Evolutionary conservation across 2,888 invertebrate genomes (phyloP), one percentile per base, ranked within the genome.

Genomic region (Pristionchus mayeri): DNA sequence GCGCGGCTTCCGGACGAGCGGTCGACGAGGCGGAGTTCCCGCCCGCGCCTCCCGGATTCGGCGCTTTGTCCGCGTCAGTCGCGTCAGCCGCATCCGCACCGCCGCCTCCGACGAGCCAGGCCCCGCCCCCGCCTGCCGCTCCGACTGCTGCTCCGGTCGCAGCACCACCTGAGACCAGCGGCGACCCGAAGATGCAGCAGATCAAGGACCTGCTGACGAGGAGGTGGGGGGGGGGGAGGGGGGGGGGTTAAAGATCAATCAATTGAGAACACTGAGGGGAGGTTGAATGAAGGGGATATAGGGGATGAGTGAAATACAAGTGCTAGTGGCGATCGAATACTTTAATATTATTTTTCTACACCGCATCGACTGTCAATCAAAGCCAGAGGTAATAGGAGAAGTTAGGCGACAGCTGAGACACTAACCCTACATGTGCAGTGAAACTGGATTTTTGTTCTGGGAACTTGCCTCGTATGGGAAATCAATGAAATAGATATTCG

Each of bases 11-110:
- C 16, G 89, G 89, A 16, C 67, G 85, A 71, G 84, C 86, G 34
- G 86, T 89, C 34, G 87, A 88, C 54, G 76, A 71, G 30, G 79
- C 85, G 0, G 88, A 89, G n/a, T 87, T 89, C 48, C 89, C 89
- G 3, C 86, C 85, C 11, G 87, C 87, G 1, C 89, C 89, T 27
- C 71, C 71, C 11, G 37, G 34, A 24, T 83, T 83, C n/a, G 76
- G 24, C 6, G 76, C 44, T 13, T 21, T 3, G 24, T 37, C 44
- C 13, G n/a, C 76, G 3, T 7, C 44, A 9, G 11, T 24, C n/a
- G 40, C 75, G 11, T 2, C 76, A 3, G 44, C 76, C 3, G 24
- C 76, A 6, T 11, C 75, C 1, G 37, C 44, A 16, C 44, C 76
- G 2, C 76, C 76, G 76, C 27, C 24, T 0, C 44, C 76, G 11